Base-by-base conservation (phyloP, 2,797 vertebrate species). In the Acipenser oxyrinchus region DNA sequence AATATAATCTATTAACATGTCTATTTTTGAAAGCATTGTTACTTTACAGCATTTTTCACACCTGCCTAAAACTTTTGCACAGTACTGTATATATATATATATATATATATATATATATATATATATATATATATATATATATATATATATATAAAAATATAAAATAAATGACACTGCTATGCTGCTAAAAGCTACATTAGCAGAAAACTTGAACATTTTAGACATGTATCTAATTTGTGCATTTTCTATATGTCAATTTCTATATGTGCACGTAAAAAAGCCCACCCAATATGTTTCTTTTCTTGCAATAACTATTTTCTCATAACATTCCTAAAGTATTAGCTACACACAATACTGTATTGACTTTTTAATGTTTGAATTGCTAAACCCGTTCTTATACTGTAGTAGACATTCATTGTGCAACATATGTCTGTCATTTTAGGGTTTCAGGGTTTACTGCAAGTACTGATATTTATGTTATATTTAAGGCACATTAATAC, bases 351-450 rank as follows among this genome's bases (percentile, higher is more conserved):
- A 58, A n/a, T 7, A 8, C 1, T 11, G 6, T 58, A 58, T 12
- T 58, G 55, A 11, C 12, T 58, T 11, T 13, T 11, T 10, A 57
- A 57, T 70, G 37, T 68, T 62, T 51, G 59, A 73, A 48, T 51
- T 69, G n/a, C 10, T 13, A 52, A 58, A 77, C 67, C 80, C 71
- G 71, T 73, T 69, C 77, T 77, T 82, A 83, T 84, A 83, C 75
- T 83, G 82, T 82, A 83, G 78, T 81, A 82, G 85, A 77, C 77
- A 79, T 77, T 81, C 77, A 83, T 75, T 65, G 74, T 72, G 80
- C 78, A 83, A 81, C 84, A 81, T 86, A 82, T 81, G 82, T 80
- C 78, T 82, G 75, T 76, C 76, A 71, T 59, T 74, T 7, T 65
- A 61, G 60, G 67, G 23, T 37, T 37, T 65, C 70, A 66, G 65